These are phyloP conservation scores for Lydus trimaculatus DNA, from an alignment of 2,888 invertebrate species.

Conservation along the genomic window DNA sequence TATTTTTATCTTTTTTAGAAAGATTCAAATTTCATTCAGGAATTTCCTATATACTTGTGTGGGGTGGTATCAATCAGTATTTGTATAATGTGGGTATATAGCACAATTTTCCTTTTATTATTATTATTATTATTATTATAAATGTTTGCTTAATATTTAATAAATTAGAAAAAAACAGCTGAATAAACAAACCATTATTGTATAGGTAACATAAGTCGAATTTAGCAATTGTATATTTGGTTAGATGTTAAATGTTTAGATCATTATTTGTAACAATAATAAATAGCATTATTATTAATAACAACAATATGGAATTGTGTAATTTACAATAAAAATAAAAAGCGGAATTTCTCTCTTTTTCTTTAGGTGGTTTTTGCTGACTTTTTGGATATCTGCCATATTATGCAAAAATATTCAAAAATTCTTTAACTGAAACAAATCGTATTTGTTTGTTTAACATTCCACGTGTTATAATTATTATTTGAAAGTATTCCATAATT, in stretches of 20 bases:
- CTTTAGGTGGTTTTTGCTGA: no score
- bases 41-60: background rate
- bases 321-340: no score
- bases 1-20: background rate
- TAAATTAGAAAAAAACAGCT: background rate
- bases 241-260: background rate
- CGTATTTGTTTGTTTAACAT: no score
- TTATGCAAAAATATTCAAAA: no score
- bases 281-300: background rate
- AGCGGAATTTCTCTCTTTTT: no score
- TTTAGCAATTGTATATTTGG: background rate
- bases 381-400: no score
- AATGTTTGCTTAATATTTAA: background rate
- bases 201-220: no score
- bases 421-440: no score
- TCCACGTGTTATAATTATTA: no score
- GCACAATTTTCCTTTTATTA: background rate
- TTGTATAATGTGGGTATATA: background rate
- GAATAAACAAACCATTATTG: background rate
- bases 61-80: background rate
- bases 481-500: no score
- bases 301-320: no score
- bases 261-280: slow-evolving; percentile 2
- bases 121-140: background rate
- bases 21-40: no score